phyloP scores from a whole-genome alignment of 2,888 invertebrate species.

The Zootermopsis nevadensis region DNA sequence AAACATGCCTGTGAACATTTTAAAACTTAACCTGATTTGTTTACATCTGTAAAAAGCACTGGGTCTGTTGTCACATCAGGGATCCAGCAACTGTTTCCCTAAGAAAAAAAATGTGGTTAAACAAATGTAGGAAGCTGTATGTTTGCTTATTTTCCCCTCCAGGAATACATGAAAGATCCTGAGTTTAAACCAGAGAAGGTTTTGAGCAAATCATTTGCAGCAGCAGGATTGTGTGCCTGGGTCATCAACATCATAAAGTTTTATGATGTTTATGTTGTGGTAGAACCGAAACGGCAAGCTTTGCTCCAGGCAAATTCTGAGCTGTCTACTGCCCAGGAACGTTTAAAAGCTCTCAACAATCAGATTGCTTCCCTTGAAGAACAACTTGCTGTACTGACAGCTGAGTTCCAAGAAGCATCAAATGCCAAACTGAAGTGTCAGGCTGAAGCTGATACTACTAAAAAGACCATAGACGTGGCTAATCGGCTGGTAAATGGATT shows the following conservation, averaged over 20 bases:
- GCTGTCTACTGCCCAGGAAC: conserved; percentile 82
- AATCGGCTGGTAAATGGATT: conserved; percentile 92
- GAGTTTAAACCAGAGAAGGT: conserved; percentile 90
- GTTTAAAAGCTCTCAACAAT: conserved; percentile 78
- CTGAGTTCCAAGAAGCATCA: conserved; percentile 87
- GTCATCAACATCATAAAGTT: conserved; percentile 92
- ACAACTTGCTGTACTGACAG: conserved; percentile 79
- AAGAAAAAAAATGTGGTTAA: no score
- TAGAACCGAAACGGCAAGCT: conserved; percentile 91
- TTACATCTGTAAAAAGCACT: no score
- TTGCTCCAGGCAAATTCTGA: conserved; percentile 87
- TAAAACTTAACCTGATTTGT: no score
- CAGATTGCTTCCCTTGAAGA: conserved; percentile 77
- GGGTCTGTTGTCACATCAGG: no score
- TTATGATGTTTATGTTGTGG: conserved; percentile 90
- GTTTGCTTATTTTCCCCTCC: neutral
- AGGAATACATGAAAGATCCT: conserved; percentile 71
- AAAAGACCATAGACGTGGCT: conserved; percentile 89
- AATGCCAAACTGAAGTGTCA: conserved; percentile 91
- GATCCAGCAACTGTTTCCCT: no score
- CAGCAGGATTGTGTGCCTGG: conserved; percentile 94
- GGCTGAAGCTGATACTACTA: conserved; percentile 91
- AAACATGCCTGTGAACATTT: no score
- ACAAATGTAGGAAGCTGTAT: no score
- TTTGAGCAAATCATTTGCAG: conserved; percentile 87